These are phyloP conservation scores for Oreotrochilus melanogaster DNA, from an alignment of 2,113 vertebrate species.

Conservation along the genomic window DNA sequence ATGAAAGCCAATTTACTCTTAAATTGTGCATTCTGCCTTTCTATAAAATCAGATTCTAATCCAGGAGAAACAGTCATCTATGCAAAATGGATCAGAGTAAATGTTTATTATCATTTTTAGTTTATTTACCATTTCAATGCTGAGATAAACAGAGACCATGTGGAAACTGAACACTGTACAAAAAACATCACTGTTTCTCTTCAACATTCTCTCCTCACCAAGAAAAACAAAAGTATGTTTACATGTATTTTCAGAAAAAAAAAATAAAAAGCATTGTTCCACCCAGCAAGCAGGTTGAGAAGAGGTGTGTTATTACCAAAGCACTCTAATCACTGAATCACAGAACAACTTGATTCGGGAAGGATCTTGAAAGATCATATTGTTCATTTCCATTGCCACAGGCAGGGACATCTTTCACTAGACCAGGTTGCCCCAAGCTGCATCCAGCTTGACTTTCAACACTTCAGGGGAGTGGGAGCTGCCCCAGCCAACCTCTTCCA, in stretches of 20 bases:
- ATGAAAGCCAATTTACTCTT: neutral
- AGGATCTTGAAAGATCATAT: neutral
- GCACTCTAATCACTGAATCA: neutral
- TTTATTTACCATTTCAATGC: neutral
- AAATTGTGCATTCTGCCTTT: neutral
- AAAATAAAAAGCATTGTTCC: neutral
- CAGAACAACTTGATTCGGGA: neutral
- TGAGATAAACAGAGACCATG: neutral
- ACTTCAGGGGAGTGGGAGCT: neutral
- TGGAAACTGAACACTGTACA: neutral
- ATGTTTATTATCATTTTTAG: neutral
- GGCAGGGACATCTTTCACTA: neutral
- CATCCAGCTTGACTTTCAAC: neutral
- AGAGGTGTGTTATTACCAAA: neutral
- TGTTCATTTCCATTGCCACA: fast-evolving
- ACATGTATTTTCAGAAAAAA: neutral
- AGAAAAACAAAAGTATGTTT: neutral
- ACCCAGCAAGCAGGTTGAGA: neutral
- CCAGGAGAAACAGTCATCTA: neutral
- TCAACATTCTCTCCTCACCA: neutral
- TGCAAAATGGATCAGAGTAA: neutral
- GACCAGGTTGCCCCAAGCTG: neutral
- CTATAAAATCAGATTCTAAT: neutral
- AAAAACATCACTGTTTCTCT: neutral
- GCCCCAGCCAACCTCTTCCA: neutral